A percentile compares a stretch with the other conserved stretches of the same genome.
Conservation (phyloP, 2,113 vertebrate genomes). For the Pagrus major region DNA sequence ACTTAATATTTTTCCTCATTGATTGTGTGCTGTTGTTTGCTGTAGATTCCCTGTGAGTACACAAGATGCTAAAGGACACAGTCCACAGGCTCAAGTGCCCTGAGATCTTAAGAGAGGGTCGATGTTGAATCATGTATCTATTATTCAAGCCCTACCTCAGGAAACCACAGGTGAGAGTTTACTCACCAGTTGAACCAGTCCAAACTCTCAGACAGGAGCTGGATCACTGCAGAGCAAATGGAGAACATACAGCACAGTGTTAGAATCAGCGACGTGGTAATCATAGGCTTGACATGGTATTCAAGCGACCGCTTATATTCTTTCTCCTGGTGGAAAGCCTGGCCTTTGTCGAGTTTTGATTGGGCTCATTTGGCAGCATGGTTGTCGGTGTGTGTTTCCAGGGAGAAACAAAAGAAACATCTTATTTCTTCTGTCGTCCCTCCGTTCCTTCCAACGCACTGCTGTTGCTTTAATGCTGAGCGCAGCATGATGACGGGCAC, state of each 20-base stretch:
- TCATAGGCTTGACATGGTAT: slow-evolving; percentile 5
- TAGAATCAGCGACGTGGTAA: not conserved
- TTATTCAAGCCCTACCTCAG: not conserved
- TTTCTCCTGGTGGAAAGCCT: not conserved
- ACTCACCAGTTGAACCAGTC: not conserved
- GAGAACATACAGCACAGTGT: not conserved
- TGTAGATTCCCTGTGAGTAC: not conserved
- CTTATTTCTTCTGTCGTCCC: not conserved
- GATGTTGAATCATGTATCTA: not conserved
- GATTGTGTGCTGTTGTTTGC: not conserved
- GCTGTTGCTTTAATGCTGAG: not conserved
- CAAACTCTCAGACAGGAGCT: not conserved
- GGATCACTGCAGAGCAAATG: not conserved
- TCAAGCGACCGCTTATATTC: not conserved
- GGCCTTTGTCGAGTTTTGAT: slow-evolving; percentile 22
- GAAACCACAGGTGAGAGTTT: not conserved
- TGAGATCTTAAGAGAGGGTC: not conserved
- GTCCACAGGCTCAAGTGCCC: not conserved
- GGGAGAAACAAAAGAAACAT: not conserved
- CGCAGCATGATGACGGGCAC: not conserved
- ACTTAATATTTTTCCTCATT: not conserved
- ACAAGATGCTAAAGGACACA: not conserved
- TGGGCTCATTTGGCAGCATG: not conserved
- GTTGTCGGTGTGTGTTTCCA: not conserved
- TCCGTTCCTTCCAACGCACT: not conserved